These are phyloP conservation scores for Peromyscus aztecus DNA, from an alignment of 2,797 vertebrate species.

Conservation along the genomic window DNA sequence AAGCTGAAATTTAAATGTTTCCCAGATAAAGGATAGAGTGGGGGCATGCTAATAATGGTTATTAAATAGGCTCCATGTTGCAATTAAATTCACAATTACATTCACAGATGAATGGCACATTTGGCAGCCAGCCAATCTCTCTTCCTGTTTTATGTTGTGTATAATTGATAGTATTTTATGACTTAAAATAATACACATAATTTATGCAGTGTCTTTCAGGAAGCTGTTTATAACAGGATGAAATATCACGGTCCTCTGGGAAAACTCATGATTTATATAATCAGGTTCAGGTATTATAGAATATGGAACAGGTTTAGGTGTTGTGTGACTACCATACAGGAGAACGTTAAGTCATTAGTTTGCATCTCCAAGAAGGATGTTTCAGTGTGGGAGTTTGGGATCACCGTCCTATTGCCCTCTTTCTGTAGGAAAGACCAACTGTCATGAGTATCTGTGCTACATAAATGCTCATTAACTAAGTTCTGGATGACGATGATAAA, in stretches of 20 bases:
- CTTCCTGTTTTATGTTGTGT: conserved; percentile 65
- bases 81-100: conserved; percentile 70
- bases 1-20: conserved; percentile 49
- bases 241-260: conserved; percentile 24
- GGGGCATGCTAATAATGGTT: conserved; percentile 44
- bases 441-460: background rate
- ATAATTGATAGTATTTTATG: conserved; percentile 64
- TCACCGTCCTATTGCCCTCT: background rate
- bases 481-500: background rate
- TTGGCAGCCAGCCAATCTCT: conserved; percentile 60
- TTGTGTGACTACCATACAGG: background rate
- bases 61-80: conserved; percentile 50
- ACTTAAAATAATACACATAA: conserved; percentile 62
- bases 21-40: conserved; percentile 59
- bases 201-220: conserved; percentile 34
- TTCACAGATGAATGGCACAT: conserved; percentile 54
- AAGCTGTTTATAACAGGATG: conserved; percentile 51
- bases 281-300: conserved; percentile 15
- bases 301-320: background rate
- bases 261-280: conserved; percentile 60
- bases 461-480: background rate
- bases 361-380: background rate
- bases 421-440: conserved; percentile 5
- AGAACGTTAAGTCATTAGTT: conserved; percentile 35
- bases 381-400: background rate